phyloP scores from a whole-genome alignment of 2,797 vertebrate species.

The Myioborus miniatus region DNA sequence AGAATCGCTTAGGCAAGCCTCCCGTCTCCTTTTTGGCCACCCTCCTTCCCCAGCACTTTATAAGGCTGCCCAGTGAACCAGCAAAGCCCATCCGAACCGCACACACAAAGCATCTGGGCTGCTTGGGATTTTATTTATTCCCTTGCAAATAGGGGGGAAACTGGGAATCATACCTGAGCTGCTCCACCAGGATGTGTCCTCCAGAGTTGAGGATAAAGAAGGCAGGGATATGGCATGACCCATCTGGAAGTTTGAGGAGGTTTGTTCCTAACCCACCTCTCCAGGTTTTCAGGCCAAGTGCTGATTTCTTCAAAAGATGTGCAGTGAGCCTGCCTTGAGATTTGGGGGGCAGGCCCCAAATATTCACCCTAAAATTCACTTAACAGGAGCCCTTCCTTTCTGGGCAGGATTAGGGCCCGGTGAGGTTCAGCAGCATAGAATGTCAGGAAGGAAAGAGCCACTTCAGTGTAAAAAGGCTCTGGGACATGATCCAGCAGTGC shows the following conservation, averaged over 20 bases:
- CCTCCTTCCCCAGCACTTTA: neutral
- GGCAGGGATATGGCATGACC: accelerated
- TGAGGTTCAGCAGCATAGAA: neutral
- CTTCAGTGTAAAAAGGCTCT: neutral
- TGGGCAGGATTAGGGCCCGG: neutral
- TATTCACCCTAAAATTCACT: neutral
- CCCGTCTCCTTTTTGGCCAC: neutral
- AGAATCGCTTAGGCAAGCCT: neutral
- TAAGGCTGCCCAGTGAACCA: neutral
- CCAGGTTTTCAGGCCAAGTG: neutral
- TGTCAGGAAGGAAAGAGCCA: neutral
- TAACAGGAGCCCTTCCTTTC: neutral
- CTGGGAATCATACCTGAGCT: neutral
- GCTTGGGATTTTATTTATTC: neutral
- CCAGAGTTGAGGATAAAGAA: neutral
- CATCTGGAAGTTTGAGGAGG: neutral
- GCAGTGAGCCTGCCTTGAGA: accelerated
- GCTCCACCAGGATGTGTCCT: neutral
- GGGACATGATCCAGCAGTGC: neutral
- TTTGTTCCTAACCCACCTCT: neutral
- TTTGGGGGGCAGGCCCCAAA: neutral
- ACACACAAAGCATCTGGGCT: neutral
- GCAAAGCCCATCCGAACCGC: neutral
- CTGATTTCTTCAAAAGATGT: neutral
- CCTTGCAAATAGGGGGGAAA: neutral